Evolutionary conservation across 2,797 vertebrate species (phyloP), one percentile per base, ranked within the genome.

Genomic region (Bradypus variegatus): DNA sequence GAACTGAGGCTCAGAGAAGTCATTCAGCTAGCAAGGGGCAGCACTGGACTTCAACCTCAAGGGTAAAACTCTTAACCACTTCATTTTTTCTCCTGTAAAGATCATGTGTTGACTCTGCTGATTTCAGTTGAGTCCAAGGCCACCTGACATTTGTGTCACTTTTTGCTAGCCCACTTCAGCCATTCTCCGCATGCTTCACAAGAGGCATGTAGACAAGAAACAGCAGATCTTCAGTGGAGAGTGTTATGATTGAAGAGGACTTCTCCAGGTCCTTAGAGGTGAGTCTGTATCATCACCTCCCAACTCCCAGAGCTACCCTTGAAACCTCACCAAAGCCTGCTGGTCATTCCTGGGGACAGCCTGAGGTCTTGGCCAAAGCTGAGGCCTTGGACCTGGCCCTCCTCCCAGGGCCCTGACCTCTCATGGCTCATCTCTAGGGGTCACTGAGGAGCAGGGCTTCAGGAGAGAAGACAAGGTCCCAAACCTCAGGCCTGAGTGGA

Each of bases 391-490:
- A 90, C 62, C 78, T 93, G 94, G 85, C 86, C 58, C 50, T 92
- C 55, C 29, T 94, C 76, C 82, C 80, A 48, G 81, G 78, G 41
- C 5, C 60, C 48, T 8, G 29, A 90, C 84, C 86, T 91, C 90
- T 94, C 29, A 58, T 55, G 87, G 86, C 77, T 92, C 11, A 9
- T 81, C 25, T 70, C 16, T 81, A 73, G 15, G 50, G 86, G 53
- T 81, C 62, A 90, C 67, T 33, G 88, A 93, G 31, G 77, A 79
- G 48, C 53, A 80, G 55, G 60, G 69, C 89, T 94, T 76, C 75
- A 82, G 91, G 84, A 92, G 91, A 78, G 89, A 95, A 92, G 91
- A 91, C 80, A 72, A 94, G 89, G 91, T 80, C 92, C 70, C 50
- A 87, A 91, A 93, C 60, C 58, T 92, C 76, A 92, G 84, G 80